Evolutionary conservation across 2,888 invertebrate genomes (phyloP).

Genomic region (Metalampra italica): DNA sequence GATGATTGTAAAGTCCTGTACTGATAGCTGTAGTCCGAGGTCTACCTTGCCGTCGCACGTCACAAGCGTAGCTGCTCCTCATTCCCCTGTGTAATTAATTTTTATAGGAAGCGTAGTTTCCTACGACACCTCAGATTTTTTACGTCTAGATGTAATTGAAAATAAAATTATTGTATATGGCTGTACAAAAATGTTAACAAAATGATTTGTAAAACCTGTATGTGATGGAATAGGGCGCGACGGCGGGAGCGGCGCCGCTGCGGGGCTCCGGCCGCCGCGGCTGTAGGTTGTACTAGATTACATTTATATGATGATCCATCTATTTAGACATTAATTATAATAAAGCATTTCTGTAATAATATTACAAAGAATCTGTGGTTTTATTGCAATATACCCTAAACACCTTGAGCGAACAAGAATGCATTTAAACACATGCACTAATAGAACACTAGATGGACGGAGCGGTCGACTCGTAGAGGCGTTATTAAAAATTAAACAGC

Average conservation of each 20-base stretch:
- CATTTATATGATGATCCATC: slow-evolving; percentile 81
- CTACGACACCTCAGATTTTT: slow-evolving; percentile 77
- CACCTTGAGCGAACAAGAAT: no score
- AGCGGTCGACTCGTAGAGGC: no score
- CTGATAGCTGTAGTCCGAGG: slow-evolving; percentile 74
- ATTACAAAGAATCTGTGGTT: slow-evolving; percentile 68
- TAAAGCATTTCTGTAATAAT: slow-evolving; percentile 84
- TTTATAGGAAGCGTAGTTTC: slow-evolving; percentile 77
- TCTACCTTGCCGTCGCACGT: slow-evolving; percentile 74
- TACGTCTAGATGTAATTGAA: slow-evolving; percentile 78
- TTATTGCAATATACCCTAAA: slow-evolving; percentile 32
- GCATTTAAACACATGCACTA: no score
- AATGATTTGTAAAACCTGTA: slow-evolving; percentile 76
- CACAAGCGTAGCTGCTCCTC: slow-evolving; percentile 75
- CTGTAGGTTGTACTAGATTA: slow-evolving; percentile 77
- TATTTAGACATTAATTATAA: slow-evolving; percentile 82
- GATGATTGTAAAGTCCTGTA: slow-evolving; percentile 77
- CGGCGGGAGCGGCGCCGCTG: slow-evolving; percentile 53
- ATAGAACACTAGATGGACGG: no score
- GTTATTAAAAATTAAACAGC: no score
- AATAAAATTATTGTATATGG: slow-evolving; percentile 80
- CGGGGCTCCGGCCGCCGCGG: slow-evolving; percentile 57
- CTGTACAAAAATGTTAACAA: slow-evolving; percentile 78
- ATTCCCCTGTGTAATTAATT: slow-evolving; percentile 76
- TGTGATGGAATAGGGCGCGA: slow-evolving; percentile 69